Conservation (phyloP, 2,888 invertebrate species). For the Lydus trimaculatus region DNA sequence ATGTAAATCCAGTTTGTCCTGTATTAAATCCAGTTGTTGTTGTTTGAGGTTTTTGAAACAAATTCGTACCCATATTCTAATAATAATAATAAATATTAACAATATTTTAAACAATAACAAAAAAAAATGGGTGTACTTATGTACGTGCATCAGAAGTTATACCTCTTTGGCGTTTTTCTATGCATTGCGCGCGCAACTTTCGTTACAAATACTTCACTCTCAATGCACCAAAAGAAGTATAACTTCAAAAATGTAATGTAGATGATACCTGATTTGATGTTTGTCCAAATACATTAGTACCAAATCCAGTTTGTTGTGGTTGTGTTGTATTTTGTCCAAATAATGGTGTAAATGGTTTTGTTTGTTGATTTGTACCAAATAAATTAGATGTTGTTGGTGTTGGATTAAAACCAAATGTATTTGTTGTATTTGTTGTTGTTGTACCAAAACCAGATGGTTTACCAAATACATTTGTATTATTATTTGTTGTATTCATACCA, state of each 20-base stretch:
- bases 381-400: constrained; percentile 53
- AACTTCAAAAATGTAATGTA: too few species aligned
- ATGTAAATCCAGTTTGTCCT: constrained; percentile 55
- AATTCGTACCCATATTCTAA: constrained; percentile 53
- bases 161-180: too few species aligned
- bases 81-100: constrained; percentile 29
- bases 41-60: constrained; percentile 62
- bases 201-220: too few species aligned
- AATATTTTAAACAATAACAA: constrained; percentile 20
- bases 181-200: too few species aligned
- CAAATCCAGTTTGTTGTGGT: constrained; percentile 63
- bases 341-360: constrained; percentile 62
- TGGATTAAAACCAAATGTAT: constrained; percentile 62
- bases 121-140: too few species aligned
- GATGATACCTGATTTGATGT: constrained; percentile 43
- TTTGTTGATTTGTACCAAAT: constrained; percentile 57
- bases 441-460: constrained; percentile 51
- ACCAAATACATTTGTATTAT: constrained; percentile 54
- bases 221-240: too few species aligned
- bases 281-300: constrained; percentile 54
- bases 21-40: constrained; percentile 55
- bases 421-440: constrained; percentile 44
- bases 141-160: too few species aligned
- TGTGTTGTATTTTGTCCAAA: constrained; percentile 55
- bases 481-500: constrained; percentile 65